phyloP scores from a whole-genome alignment of 2,113 vertebrate genomes.

The Pan troglodytes region NHGRI_mPanTro3-v2.1_pri NC_086016.1:39924001-39924500 shows the following conservation, averaged over 20 bases:
- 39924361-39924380: background rate
- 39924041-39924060: background rate
- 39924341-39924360: background rate
- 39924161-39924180: constrained; percentile 96
- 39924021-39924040: background rate
- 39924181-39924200: constrained; percentile 97
- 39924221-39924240: constrained; percentile 85
- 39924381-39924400: background rate
- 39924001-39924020: background rate
- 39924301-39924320: background rate
- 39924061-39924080: background rate
- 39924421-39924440: too few species aligned
- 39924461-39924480: rapidly evolving
- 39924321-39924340: background rate
- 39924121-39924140: constrained; percentile 96
- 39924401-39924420: too few species aligned
- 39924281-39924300: background rate
- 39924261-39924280: background rate
- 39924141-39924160: constrained; percentile 98
- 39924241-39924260: background rate
- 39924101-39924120: constrained; percentile 94
- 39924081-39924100: constrained; percentile 91
- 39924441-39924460: too few species aligned
- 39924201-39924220: constrained; percentile 97
- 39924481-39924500: too few species aligned